Evolutionary conservation across 2,113 vertebrate species (phyloP), one percentile per base, ranked within the genome.

Genomic region (Rhadina sibilatrix): DNA sequence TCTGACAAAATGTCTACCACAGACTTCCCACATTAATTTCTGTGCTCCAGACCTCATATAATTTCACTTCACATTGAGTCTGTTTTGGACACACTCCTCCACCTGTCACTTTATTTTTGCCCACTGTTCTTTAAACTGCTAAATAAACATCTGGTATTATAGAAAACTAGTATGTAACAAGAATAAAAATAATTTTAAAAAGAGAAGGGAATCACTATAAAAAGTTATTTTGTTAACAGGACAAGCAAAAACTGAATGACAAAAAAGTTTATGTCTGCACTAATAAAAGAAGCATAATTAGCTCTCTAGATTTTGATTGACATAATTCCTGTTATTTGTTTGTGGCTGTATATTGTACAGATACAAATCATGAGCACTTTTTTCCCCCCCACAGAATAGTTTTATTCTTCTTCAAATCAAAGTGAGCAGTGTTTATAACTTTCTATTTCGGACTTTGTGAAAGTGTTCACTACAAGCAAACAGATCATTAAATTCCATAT

Each of bases 31-130:
- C 28, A 37, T 23, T 68, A 59, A 75, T 71, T 35, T 80, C 27
- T 24, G 11, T 31, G 7, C 27, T 87, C 81, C 69, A 75, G 44
- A 81, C 8, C 8, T 76, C 31, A 46, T 76, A 90, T 85, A 54
- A 56, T 87, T 80, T 93, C 31, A 30, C 37, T 80, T 85, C 54
- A 83, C 21, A 31, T 11, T 66, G 47, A 70, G 33, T 57, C 3
- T 83, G 8, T 50, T 85, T 80, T 40, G 18, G 50, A 5, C 30
- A 75, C 15, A 75, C 3, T 50, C 11, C 10, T 74, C 3, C 30
- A 15, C 8, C 9, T 2, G 0, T 11, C 3, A 11, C 8, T 4
- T 7, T 50, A 10, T 12, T 12, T 16, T 15, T 9, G 0, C 5
- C 2, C 40, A 14, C 21, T 44, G 5, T 47, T 80, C 31, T 84